phyloP scores from a whole-genome alignment of 2,113 vertebrate species.

The Albula goreensis region DNA sequence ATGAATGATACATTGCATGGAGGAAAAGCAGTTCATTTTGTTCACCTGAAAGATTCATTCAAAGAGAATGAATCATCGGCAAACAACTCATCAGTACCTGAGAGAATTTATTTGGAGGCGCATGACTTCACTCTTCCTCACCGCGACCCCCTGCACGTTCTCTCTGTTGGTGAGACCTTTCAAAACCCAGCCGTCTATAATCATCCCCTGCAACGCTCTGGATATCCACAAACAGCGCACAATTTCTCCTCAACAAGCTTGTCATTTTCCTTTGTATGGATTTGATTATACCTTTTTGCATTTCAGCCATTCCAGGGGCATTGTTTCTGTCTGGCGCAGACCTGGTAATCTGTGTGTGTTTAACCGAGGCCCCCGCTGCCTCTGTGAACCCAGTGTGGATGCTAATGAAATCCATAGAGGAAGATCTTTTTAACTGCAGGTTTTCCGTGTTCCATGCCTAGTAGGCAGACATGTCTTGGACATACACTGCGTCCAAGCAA shows the following conservation, averaged over 20 bases:
- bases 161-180: not conserved
- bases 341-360: not conserved
- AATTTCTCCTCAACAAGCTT: not conserved
- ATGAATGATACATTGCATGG: no score
- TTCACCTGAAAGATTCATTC: no score
- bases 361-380: not conserved
- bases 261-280: not conserved
- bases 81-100: no score
- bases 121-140: not conserved
- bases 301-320: not conserved
- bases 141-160: not conserved
- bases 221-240: not conserved
- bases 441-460: no score
- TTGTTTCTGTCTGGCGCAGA: not conserved
- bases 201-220: not conserved
- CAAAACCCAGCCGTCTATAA: constrained; percentile 10
- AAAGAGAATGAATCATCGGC: no score
- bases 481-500: no score
- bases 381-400: not conserved
- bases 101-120: not conserved
- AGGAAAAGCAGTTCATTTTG: no score
- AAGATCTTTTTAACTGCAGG: no score
- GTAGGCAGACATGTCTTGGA: no score
- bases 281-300: constrained; percentile 3
- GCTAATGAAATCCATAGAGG: not conserved